Base-by-base conservation (phyloP, 1,140 invertebrate genomes). In the Pseudomyrmex sp. region DNA sequence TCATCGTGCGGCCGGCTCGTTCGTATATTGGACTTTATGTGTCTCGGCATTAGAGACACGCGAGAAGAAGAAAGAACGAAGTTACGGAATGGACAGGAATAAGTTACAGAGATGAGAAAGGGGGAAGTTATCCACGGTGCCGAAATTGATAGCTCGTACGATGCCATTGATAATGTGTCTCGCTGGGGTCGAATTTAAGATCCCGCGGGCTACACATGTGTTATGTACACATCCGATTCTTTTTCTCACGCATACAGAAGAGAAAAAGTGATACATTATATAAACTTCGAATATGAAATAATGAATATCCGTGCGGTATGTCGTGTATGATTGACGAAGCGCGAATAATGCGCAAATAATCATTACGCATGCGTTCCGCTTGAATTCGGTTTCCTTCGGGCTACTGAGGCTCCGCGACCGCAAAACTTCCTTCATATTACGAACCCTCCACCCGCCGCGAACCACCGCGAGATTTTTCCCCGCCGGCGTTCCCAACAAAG, bases 11-110 rank as follows among this genome's bases (percentile, higher is more conserved):
- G 76, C 54, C 61, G 66, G 62, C 73, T 77, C 85, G 73, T 65
- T 74, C 69, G 61, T 88, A 88, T 83, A 88, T 88, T 85, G 87
- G 77, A 88, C 86, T 88, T 88, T 88, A 88, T 88, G 86, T 73
- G 66, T 58, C 83, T 82, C 62, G 77, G 83, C 87, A 85, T 88
- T 88, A 88, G 83, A 62, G 74, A 69, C 61, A 69, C 79, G 73
- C 75, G 84, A 85, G 77, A 88, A 88, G 58, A 80, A 77, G 77
- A 48, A 85, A 69, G 56, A 65, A 70, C 20, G 63, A 46, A 59
- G 65, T 15, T 59, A 12, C 13, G 52, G 18, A 79, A 79, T 63
- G 76, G 52, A 70, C 18, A 58, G 65, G 76, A 59, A 59, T 70
- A 72, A 80, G 76, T 72, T 46, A 68, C 76, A 26, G 20, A 59